Base-by-base conservation (phyloP, 2,113 vertebrate species). In the Sminthopsis crassicaudata region DNA sequence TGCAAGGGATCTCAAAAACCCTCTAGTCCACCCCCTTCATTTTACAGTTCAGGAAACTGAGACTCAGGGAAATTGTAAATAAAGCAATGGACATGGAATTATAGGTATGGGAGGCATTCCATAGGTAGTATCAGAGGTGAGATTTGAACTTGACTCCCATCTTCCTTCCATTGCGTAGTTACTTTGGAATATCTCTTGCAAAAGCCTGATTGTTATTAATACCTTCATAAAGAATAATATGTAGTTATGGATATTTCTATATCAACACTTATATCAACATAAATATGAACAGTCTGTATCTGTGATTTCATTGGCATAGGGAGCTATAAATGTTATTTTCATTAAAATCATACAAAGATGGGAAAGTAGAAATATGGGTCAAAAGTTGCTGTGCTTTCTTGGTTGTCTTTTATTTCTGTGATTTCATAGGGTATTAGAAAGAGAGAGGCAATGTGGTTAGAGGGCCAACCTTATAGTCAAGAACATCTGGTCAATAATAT, bases 1-100 rank as follows among this genome's bases (percentile, higher is more conserved):
- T 84, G 67, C 67, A 84, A 42, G n/a, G 60, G 67, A 76, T 6
- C 16, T 76, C 14, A 19, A 76, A 76, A 76, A 7, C 60, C 14
- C 30, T n/a, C 30, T n/a, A n/a, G 16, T 19, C 5, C 30, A 76
- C 36, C 60, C 30, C 4, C 5, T 36, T 19, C 0, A 76, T 91
- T 93, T 96, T 54, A 57, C 6, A 90, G 90, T 53, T 24, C 30
- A 89, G 89, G 54, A 94, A 57, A 91, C 42, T 46, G 90, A 91
- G 46, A 30, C 92, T 26, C 42, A 84, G 90, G 89, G 51, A 60
- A 96, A 76, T 95, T 51, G n/a, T 84, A n/a, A 42, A 6, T 5
- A 84, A 42, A 16, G 16, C 67, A 84, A 42, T 42, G 36, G 19
- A 84, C 6, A 42, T 22, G 9, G 19, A 84, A 84, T 84, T n/a